Evolutionary conservation across 2,113 vertebrate species (phyloP), one percentile per base, ranked within the genome.

Genomic region (Prietella phreatophila): DNA sequence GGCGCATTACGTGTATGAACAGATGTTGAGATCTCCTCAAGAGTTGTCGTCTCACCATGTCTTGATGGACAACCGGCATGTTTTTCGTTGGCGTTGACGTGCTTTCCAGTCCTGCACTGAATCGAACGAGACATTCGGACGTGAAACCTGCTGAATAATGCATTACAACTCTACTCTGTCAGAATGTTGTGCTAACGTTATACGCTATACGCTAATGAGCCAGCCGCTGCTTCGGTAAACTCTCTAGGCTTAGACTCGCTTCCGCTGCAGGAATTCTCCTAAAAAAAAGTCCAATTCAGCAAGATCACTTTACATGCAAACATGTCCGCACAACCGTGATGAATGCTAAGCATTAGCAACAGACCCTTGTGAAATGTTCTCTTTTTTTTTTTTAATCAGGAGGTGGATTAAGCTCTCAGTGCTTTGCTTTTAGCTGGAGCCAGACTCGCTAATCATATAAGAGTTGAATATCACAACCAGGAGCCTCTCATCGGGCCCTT

Each of bases 131-230:
- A 60, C 65, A 22, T 15, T 71, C 61, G 53, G 76, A 89, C 73
- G 63, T 85, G 56, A 65, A 65, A 65, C 27, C 84, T 56, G 58
- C 55, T 82, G 79, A 89, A 85, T 85, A 33, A 82, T 82, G 79
- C 20, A 82, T 89, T 36, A 47, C 47, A 78, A 2, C 58, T 82
- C 7, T 19, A 63, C 55, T 67, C 67, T 0, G 14, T 47, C 69
- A n/a, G 22, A 85, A 75, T 83, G 20, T 78, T 75, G 33, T 25
- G 53, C 39, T 78, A 69, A 90, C 47, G 56, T 61, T 30, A 80
- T 85, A 81, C 61, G 47, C 61, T 22, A 61, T 65, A 87, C 81
- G 56, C 33, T 75, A 87, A 89, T 87, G 65, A 30, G 20, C 56
- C 60, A 50, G 33, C 83, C 71, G 7, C 27, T 2, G 60, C 60